Evolutionary conservation across 2,113 vertebrate species (phyloP), one percentile per base, ranked within the genome.

Genomic region (Uria aalge): DNA sequence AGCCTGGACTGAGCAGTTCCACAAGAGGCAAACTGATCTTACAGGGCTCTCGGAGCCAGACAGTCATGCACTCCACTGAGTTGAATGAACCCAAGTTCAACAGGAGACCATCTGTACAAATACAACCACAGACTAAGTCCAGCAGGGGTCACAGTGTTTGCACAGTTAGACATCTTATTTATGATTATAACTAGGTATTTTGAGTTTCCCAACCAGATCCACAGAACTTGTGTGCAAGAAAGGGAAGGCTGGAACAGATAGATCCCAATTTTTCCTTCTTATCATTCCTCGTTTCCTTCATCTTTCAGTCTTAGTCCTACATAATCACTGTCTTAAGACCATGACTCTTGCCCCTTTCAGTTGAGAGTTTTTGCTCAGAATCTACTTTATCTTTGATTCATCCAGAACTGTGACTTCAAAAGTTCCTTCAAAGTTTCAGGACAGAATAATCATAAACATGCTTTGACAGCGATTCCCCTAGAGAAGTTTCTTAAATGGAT

Each of bases 21-120:
- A 45, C 47, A 62, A 16, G 45, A 55, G 6, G 11, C 19, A 78
- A 81, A 60, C 5, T 24, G 38, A 50, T 66, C 19, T 53, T 29
- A 29, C 17, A 21, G 50, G 9, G 5, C 34, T 60, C 43, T 40
- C 20, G 26, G 20, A 77, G 20, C 10, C 45, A 88, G 11, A 3
- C 11, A 73, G 60, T 38, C 62, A 50, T 8, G 7, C 2, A 1
- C 27, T 48, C 15, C 2, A 2, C 23, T 1, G 6, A 55, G 34
- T 1, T 62, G 40, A 80, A 60, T 5, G 30, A 2, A 62, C 45
- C 4, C 19, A 45, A n/a, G 50, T 48, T 47, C 30, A 92, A 66
- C 11, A 53, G 30, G 11, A 26, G 15, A 64, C 48, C 32, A 14
- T 34, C 52, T 85, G 45, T 32, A 62, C 45, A 62, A 85, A 45